phyloP scores from a whole-genome alignment of 2,888 invertebrate species.

The Suillia variegata region DNA sequence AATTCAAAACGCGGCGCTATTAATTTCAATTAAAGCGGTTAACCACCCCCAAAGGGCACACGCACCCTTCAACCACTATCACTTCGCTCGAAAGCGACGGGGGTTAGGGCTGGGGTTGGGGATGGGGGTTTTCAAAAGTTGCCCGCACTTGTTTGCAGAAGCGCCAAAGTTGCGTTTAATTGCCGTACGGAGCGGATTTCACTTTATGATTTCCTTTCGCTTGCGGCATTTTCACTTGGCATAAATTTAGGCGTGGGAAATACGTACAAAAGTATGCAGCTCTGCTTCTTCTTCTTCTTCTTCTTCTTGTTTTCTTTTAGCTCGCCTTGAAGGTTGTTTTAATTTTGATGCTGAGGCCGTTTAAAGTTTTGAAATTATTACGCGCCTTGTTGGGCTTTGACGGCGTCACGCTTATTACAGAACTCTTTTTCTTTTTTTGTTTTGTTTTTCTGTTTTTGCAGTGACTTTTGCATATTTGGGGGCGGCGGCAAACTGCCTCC shows the following conservation, averaged over 20 bases:
- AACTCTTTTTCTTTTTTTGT: not conserved
- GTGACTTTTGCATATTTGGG: too few species aligned
- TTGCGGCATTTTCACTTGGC: conserved; percentile 24
- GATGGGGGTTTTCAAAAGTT: too few species aligned
- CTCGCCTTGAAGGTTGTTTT: conserved; percentile 5
- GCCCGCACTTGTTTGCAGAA: conserved; percentile 38
- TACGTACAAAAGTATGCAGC: conserved; percentile 28
- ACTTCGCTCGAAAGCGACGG: not conserved
- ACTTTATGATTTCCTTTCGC: not conserved
- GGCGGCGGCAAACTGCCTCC: too few species aligned
- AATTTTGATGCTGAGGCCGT: conserved; percentile 5
- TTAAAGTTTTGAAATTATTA: conserved; percentile 13
- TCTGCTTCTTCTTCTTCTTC: too few species aligned
- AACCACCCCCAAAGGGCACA: conserved; percentile 35
- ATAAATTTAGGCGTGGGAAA: conserved; percentile 49
- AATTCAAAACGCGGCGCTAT: conserved; percentile 50
- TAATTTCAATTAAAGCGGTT: conserved; percentile 55
- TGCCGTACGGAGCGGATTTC: conserved; percentile 10
- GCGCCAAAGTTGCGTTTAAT: conserved; percentile 37
- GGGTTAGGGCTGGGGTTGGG: not conserved
- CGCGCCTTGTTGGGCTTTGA: conserved; percentile 8
- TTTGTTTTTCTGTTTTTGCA: not conserved
- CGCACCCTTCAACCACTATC: conserved; percentile 27
- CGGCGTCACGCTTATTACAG: not conserved
- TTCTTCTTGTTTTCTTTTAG: not conserved